Evolutionary conservation across 1,140 invertebrate species (phyloP), one percentile per base, ranked within the genome.

Genomic region (Zeugodacus cucurbitae): DNA sequence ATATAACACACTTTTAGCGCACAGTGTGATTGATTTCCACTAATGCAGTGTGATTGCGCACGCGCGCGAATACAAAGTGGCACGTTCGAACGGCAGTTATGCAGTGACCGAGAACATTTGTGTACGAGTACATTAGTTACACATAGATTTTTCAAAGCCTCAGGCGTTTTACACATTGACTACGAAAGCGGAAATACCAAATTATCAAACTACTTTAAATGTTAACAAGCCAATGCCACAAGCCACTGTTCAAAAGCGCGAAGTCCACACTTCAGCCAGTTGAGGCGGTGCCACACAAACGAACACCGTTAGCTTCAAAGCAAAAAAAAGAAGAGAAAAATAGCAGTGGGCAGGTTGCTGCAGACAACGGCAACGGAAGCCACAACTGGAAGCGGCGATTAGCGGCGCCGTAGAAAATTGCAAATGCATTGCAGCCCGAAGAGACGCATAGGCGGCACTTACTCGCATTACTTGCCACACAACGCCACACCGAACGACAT

Each of bases 191-290:
- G 74, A 82, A 82, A 48, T 82, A 48, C 41, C 74, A 82, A 82
- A 82, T 82, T 82, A 82, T 82, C 74, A 48, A 26, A 82, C 74
- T 82, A 29, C 74, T 82, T 74, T 74, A 74, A 41, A 37, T 74
- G 70, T 41, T 74, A 74, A 82, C 74, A 82, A 44, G 37, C 29
- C 32, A 70, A 20, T 37, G 37, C 64, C 32, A 11, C 32, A 70
- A 70, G 34, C 67, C 14, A 41, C 67, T 34, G 20, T 74, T 74
- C 58, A 54, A 54, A 54, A 54, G 48, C 48, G 48, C 20, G 48
- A 54, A 54, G 48, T 54, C 14, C 14, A 22, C 26, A 22, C 64
- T 5, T 8, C 8, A 17, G 64, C 8, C 32, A 20, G 1, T 14
- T 11, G 64, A 70, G 37, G 67, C 22, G 67, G 20, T 5, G 22